phyloP scores from a whole-genome alignment of 2,113 vertebrate genomes.

The Lepus europaeus region DNA sequence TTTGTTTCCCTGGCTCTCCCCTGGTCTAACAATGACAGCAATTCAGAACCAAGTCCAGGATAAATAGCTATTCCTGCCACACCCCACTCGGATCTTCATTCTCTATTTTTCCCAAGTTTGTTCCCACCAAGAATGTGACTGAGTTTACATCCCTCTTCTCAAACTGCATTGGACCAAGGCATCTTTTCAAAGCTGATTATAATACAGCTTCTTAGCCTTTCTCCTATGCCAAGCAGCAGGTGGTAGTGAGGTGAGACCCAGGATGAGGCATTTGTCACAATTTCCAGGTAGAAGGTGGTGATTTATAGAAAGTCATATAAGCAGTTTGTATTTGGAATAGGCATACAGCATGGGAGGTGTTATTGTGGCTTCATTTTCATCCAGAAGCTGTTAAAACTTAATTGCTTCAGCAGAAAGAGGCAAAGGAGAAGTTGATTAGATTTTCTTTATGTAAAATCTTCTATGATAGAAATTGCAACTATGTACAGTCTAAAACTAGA shows the following conservation, averaged over 20 bases:
- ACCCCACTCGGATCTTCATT: accelerated
- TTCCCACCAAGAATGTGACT: not conserved
- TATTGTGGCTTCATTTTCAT: slow-evolving; percentile 2
- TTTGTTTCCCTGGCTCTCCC: not conserved
- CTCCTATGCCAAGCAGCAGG: not conserved
- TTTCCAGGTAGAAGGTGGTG: not conserved
- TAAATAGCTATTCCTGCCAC: not conserved
- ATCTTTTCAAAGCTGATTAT: not conserved
- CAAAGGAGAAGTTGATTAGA: not conserved
- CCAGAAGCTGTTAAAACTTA: slow-evolving; percentile 41
- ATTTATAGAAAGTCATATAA: not conserved
- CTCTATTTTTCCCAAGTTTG: not conserved
- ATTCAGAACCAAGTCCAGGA: not conserved
- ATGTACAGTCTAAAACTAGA: not conserved
- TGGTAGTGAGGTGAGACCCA: not conserved
- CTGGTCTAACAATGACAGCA: not conserved
- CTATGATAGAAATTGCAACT: not conserved
- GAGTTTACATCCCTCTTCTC: not conserved
- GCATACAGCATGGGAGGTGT: not conserved
- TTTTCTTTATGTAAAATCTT: slow-evolving; percentile 27
- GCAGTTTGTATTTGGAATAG: not conserved
- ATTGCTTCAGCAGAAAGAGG: not conserved
- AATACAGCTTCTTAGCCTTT: not conserved
- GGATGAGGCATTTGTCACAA: not conserved
- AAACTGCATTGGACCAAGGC: not conserved